Base-by-base conservation (phyloP, 2,888 invertebrate species). In the Zeuzera pyrina region DNA sequence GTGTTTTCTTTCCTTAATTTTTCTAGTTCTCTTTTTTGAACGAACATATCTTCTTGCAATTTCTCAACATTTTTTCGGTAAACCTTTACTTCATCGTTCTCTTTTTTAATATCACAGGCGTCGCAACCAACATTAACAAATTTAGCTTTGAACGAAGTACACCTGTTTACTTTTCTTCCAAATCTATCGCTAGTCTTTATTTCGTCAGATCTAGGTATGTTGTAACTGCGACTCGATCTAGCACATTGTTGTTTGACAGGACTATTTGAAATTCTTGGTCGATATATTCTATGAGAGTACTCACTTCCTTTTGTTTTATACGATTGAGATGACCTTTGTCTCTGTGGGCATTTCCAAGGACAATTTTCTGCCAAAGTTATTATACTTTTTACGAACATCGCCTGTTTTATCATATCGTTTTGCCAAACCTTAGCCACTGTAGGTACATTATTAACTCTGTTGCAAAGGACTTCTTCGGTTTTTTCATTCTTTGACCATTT, bases 371-470 rank as follows among this genome's bases (percentile, higher is more conserved):
- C n/a, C n/a, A 43, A 36, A 12, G 60, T 52, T 0, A 49, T 47
- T 3, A 57, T 33, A 31, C 53, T 65, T 53, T 62, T 72, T 0
- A 77, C 57, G 30, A 55, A 55, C 21, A 56, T 28, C 6, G 71
- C 59, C 47, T 78, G 66, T 14, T 72, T 53, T 5, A 66, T 38
- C 26, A 81, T 68, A 38, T 79, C 73, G 4, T 49, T 47, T 41
- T 76, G 58, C 77, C 78, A 81, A 1, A 49, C 29, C 47, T 61
- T 66, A 0, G 68, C 58, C 4, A 77, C 48, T 32, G 59, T 60
- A 24, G 51, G 49, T 1, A 76, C 49, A 38, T 55, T 64, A n/a
- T 58, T 49, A 6, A 39, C 38, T 10, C 39, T 43, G 21, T 39
- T 45, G 32, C 39, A 48, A 22, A 36, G 41, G 19, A 46, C 41